Evolutionary conservation across 2,797 vertebrate species (phyloP).

Genomic region (Lithobates pipiens): DNA sequence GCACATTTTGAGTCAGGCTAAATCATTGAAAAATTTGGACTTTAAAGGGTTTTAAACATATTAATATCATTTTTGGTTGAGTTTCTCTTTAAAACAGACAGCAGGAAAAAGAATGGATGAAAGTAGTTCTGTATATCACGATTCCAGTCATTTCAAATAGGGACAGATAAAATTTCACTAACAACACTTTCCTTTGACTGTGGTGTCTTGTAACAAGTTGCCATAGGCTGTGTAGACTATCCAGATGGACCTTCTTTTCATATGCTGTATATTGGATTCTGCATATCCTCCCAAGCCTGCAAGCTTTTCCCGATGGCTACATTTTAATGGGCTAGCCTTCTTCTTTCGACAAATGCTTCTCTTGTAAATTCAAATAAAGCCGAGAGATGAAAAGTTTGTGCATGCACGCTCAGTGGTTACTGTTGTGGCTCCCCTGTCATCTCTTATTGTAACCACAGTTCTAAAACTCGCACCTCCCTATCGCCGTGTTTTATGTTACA

Average conservation of each 20-base stretch:
- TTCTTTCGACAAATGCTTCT: conserved; percentile 41
- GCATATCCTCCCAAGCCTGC: conserved; percentile 44
- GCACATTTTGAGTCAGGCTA: no score
- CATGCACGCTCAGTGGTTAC: conserved; percentile 38
- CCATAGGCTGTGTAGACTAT: conserved; percentile 25
- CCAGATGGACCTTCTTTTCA: conserved; percentile 48
- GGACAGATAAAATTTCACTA: conserved; percentile 32
- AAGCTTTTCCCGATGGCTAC: conserved; percentile 46
- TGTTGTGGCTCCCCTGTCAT: conserved; percentile 53
- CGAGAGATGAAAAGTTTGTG: conserved; percentile 55
- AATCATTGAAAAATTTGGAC: no score
- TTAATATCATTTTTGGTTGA: background rate
- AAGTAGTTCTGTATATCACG: background rate
- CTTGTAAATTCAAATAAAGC: conserved; percentile 54
- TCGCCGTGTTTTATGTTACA: conserved; percentile 54
- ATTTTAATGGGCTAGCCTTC: conserved; percentile 50
- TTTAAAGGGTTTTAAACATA: no score
- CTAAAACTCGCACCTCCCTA: conserved; percentile 49
- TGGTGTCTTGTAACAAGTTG: conserved; percentile 21
- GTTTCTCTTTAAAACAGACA: background rate
- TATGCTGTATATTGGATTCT: conserved; percentile 8
- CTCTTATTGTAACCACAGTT: conserved; percentile 40
- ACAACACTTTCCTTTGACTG: conserved; percentile 18
- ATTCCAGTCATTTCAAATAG: conserved; percentile 10
- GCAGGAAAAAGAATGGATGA: background rate